Evolutionary conservation across 2,113 vertebrate genomes (phyloP), one percentile per base, ranked within the genome.

Genomic region (Myanophis thanlyinensis): DNA sequence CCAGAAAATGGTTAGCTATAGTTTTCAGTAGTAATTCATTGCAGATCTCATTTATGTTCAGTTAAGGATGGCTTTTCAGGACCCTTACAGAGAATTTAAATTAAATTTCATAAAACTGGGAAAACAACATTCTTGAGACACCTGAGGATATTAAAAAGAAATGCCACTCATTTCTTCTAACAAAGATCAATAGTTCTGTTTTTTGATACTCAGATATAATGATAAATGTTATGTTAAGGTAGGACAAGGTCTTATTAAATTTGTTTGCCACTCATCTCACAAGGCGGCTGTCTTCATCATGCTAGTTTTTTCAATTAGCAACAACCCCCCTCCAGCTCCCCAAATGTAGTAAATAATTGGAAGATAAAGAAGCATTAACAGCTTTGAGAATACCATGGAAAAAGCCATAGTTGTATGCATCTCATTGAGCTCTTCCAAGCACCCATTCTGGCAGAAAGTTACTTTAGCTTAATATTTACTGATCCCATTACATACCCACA

Each of bases 1-100:
- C 89, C 93, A 95, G 95, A 93, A 95, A 93, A 47, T 91, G 92
- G 94, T 85, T 96, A 93, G 96, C 93, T 92, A 51, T 91, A 51
- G 87, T 85, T 20, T 80, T 94, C 94, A 94, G 91, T 91, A 88
- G 93, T 47, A 93, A 95, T 89, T 94, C 94, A 30, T 93, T 93
- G 22, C 94, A 94, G 92, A 90, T 94, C 95, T 94, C 2, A 15
- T 3, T 0, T 87, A 48, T 27, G 1, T 90, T 92, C 48, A 1
- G 67, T 84, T 90, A 94, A 91, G 56, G 85, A 59, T 67, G 93
- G 92, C 20, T 93, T 92, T 56, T 89, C 56, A 93, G 93, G 92
- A 91, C 51, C 30, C 93, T 89, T 92, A 93, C 95, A 95, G 93
- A 93, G 90, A 91, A 93, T n/a, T 89, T 52, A 87, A 95, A 95